A percentile compares a stretch with the other conserved stretches of the same genome.
Evolutionary conservation across 2,797 vertebrate species (phyloP).

Genomic region (Cossypha dichroa): DNA sequence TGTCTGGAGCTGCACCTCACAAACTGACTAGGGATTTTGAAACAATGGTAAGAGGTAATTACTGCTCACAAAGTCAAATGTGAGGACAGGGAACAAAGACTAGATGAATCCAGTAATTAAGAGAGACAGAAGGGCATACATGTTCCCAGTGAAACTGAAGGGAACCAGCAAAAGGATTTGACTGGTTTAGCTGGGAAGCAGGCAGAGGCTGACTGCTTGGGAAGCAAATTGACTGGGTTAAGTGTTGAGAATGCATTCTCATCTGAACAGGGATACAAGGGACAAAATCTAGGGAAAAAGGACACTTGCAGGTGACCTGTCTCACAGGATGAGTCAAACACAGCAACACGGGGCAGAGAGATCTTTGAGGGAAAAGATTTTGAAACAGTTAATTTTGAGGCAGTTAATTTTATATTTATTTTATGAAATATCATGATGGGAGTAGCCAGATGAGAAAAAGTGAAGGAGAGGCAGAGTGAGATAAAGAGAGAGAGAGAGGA

Average conservation of each 20-base stretch:
- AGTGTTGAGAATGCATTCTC: background rate
- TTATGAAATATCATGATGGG: background rate
- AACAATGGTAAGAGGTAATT: constrained; percentile 37
- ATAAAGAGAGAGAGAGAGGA: background rate
- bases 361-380: background rate
- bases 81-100: constrained; percentile 22
- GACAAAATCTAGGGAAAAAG: background rate
- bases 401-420: background rate
- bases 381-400: background rate
- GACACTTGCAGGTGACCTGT: background rate
- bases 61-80: background rate
- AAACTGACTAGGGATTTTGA: constrained; percentile 24
- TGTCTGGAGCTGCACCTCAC: constrained; percentile 38
- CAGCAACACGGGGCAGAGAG: background rate
- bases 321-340: background rate
- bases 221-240: background rate
- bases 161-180: background rate
- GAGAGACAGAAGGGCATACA: background rate
- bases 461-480: accelerated
- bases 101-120: background rate
- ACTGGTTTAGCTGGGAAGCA: background rate
- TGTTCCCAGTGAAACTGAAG: background rate
- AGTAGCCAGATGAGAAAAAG: background rate
- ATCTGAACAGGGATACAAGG: background rate
- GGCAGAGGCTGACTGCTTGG: background rate